Evolutionary conservation across 2,113 vertebrate genomes (phyloP).

Genomic region (Thermophis baileyi): DNA sequence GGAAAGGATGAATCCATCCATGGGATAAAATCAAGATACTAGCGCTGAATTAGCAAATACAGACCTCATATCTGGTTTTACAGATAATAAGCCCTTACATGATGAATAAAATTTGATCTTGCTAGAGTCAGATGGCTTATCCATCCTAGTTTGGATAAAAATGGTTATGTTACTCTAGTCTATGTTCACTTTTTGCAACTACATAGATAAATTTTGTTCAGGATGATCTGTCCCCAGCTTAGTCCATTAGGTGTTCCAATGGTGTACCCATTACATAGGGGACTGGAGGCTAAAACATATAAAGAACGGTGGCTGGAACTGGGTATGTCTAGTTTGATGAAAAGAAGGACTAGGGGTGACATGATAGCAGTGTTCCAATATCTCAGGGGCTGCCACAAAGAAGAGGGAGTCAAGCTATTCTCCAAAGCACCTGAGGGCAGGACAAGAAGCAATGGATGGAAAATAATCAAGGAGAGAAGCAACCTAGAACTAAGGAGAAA

Average conservation of each 20-base stretch:
- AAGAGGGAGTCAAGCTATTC: too few relatives aligned
- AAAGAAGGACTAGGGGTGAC: too few relatives aligned
- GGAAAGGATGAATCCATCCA: neutral
- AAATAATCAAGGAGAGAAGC: too few relatives aligned
- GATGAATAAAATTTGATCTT: neutral
- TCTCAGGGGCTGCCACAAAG: too few relatives aligned
- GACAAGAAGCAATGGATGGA: too few relatives aligned
- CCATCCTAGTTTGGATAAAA: neutral
- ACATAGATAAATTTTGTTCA: neutral
- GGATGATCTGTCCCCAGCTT: neutral
- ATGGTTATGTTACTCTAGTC: neutral
- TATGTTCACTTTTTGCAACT: neutral
- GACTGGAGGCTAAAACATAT: too few relatives aligned
- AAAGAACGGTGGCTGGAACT: too few relatives aligned
- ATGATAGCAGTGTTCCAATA: too few relatives aligned
- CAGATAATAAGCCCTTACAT: neutral
- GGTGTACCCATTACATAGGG: neutral
- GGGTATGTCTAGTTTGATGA: too few relatives aligned
- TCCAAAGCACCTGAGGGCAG: too few relatives aligned
- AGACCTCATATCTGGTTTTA: neutral
- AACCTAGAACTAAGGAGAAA: too few relatives aligned
- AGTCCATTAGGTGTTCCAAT: neutral
- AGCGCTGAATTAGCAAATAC: neutral
- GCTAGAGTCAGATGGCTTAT: neutral
- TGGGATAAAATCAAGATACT: neutral